Base-by-base conservation (phyloP, 2,113 vertebrate species). In the Galbula dea region DNA sequence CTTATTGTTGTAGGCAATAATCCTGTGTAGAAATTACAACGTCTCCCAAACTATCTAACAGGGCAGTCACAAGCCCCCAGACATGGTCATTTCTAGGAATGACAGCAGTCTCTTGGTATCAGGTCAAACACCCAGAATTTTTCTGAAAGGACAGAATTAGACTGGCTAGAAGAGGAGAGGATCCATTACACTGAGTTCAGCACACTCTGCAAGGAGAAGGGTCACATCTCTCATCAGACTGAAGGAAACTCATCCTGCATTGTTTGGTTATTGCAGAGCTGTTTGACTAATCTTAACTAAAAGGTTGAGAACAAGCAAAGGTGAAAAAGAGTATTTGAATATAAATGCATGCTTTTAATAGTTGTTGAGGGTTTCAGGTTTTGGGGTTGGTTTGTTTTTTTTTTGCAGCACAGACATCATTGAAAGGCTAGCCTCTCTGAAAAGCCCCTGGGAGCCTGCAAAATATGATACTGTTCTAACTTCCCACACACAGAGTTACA, bases 391-490 rank as follows among this genome's bases (percentile, higher is more conserved):
- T 16, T 10, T 18, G 32, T 30, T 46, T 46, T 68, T 51, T 48
- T 88, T 94, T 79, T n/a, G 24, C n/a, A 39, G 52, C 80, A 49
- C 48, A 89, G 84, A 67, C 75, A 89, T 63, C 59, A 65, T 4
- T 55, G 71, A 36, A 62, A 87, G 89, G 87, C 72, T 22, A 52
- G 59, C 36, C 37, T 69, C 77, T 58, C 36, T 72, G 51, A 62
- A 92, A 90, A 94, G 55, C 90, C 86, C 83, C 39, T 51, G 95
- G 83, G 94, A 96, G 62, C 37, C 90, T 71, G 80, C 74, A 96
- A 57, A 92, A 94, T 82, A 43, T 90, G 89, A 94, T 88, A 83
- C 79, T 65, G 48, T 78, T 94, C 83, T 88, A 67, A 86, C 87
- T 94, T 90, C 67, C 85, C 84, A 23, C 21, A 48, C 9, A 1